Evolutionary conservation across 2,888 invertebrate genomes (phyloP), one percentile per base, ranked within the genome.

Genomic region (Leptopilina drosophilae): DNA sequence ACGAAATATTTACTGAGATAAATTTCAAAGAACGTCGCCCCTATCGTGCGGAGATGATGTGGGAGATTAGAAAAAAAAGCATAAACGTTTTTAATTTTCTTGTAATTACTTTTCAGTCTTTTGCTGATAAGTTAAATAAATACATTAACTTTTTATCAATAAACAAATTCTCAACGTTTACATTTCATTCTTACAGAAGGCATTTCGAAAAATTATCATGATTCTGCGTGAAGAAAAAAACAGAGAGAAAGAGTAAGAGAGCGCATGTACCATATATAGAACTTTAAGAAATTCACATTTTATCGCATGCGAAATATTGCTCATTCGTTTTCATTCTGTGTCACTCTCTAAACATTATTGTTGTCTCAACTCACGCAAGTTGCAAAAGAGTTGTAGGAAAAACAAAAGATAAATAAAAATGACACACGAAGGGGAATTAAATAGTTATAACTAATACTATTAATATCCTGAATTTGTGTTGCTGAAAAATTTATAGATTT

Each of bases 271-370:
- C 49, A 20, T 53, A 42, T 42, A 42, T 8, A 73, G 53, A 53
- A n/a, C 33, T 73, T 56, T 73, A n/a, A 49, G 26, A 33, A 33
- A 73, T 53, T 73, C 33, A 12, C 33, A 76, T 79, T 8, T 49
- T 83, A 84, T 84, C 84, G 80, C 82, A 82, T 81, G 81, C 84
- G 79, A 82, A 80, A 77, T 81, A 82, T 53, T 33, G 14, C 56
- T 82, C 83, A 83, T 82, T 83, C 80, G 78, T 80, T 81, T 82
- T 81, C 81, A 82, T 81, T 82, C 83, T 84, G 84, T 84, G 84
- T 82, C 83, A 83, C 81, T 78, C 77, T 81, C 79, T 82, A 82
- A 82, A 83, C 83, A 82, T 80, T 33, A 33, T 33, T 33, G 33
- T 33, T 81, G 73, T 81, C 80, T 76, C 73, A 79, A 77, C 82